These are phyloP conservation scores for Hyppa rectilinea DNA, from an alignment of 2,888 invertebrate species.

Conservation along the genomic window DNA sequence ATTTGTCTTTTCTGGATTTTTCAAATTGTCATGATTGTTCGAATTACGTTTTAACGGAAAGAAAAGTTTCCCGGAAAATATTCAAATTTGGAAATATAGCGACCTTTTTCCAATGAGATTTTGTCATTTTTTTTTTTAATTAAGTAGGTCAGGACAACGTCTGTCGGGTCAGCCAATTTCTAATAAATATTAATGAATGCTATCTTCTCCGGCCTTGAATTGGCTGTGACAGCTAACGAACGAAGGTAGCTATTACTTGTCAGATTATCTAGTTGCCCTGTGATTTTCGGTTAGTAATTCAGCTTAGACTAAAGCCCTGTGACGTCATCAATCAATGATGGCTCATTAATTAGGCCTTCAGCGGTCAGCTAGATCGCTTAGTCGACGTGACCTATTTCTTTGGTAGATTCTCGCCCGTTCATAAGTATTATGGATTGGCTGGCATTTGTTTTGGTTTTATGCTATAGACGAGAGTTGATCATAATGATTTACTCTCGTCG, in stretches of 20 bases:
- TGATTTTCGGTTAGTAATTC: constrained; percentile 54
- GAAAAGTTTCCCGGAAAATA: too few species aligned
- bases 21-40: too few species aligned
- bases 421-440: constrained; percentile 27
- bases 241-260: constrained; percentile 28
- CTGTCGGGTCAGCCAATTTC: too few species aligned
- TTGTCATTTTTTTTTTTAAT: too few species aligned
- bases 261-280: constrained; percentile 45
- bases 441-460: neutral
- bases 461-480: neutral
- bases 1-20: too few species aligned
- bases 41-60: too few species aligned
- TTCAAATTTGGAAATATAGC: too few species aligned
- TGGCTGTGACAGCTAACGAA: constrained; percentile 27
- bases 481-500: too few species aligned
- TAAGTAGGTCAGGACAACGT: too few species aligned
- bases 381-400: constrained; percentile 54
- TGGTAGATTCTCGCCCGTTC: constrained; percentile 18
- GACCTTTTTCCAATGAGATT: too few species aligned
- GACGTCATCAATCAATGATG: constrained; percentile 56
- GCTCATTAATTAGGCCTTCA: constrained; percentile 57
- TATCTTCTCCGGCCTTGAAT: constrained; percentile 14
- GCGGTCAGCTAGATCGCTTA: constrained; percentile 29
- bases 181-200: constrained; percentile 40
- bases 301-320: constrained; percentile 37